Evolutionary conservation across 2,797 vertebrate species (phyloP).

Genomic region (Eupleurogrammus muticus): DNA sequence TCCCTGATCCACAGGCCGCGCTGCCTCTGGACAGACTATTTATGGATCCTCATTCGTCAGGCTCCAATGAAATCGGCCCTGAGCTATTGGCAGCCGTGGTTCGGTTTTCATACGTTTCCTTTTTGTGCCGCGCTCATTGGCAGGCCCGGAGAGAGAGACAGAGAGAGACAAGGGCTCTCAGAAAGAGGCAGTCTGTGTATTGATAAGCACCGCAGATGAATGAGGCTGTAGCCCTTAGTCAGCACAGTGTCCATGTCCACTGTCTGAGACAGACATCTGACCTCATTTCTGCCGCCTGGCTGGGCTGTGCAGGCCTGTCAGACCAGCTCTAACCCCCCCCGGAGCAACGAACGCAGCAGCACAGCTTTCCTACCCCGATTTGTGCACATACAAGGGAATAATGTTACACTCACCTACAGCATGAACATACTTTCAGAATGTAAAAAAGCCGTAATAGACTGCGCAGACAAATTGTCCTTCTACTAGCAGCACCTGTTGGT

Average conservation of each 20-base stretch:
- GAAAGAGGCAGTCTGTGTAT: slow-evolving; percentile 65
- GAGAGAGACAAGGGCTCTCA: slow-evolving; percentile 26
- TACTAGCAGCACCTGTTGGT: slow-evolving; percentile 52
- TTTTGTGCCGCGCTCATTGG: slow-evolving; percentile 30
- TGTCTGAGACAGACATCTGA: slow-evolving; percentile 76
- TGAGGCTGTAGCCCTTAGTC: slow-evolving; percentile 76
- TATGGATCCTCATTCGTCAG: slow-evolving; percentile 50
- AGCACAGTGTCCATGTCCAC: slow-evolving; percentile 70
- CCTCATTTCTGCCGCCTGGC: slow-evolving; percentile 72
- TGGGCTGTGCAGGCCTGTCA: slow-evolving; percentile 53
- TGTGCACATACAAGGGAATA: slow-evolving; percentile 22
- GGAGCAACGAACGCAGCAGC: slow-evolving; percentile 14
- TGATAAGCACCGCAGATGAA: slow-evolving; percentile 77
- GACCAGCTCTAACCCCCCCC: slow-evolving; percentile 48
- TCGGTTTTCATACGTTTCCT: slow-evolving; percentile 51
- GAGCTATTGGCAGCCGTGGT: slow-evolving; percentile 30
- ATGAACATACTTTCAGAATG: slow-evolving; percentile 1
- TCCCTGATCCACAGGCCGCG: neutral
- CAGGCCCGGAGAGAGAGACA: slow-evolving; percentile 19
- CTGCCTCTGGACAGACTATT: slow-evolving; percentile 38
- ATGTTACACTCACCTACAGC: slow-evolving; percentile 6
- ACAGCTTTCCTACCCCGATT: slow-evolving; percentile 44
- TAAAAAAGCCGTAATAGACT: neutral
- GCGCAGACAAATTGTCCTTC: slow-evolving; percentile 1
- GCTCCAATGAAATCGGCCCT: slow-evolving; percentile 49